A percentile compares a stretch with the other conserved stretches of the same genome.
Conservation (phyloP, 1,140 invertebrate genomes). For the Scaptodrosophila lebanonensis region DNA sequence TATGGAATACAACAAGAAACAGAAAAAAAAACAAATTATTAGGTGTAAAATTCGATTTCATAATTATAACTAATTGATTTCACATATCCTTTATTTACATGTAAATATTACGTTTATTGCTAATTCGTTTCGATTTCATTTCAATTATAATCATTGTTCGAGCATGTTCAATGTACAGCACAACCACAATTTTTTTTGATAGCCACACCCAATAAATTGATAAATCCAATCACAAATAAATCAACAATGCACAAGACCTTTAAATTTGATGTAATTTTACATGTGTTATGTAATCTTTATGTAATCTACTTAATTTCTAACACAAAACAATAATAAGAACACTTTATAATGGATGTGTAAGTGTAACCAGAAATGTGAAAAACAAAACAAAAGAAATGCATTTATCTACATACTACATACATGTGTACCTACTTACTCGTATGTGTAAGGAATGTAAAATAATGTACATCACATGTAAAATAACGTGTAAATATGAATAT, state of each 20-base stretch:
- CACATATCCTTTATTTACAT: conserved; percentile 36
- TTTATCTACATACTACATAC: no score
- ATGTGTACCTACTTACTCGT: no score
- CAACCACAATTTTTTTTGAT: conserved; percentile 26
- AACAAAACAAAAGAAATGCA: conserved; percentile 35
- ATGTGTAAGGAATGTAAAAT: conserved; percentile 55
- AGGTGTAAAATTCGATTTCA: not conserved
- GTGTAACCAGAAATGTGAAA: conserved; percentile 37
- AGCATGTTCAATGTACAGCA: conserved; percentile 66
- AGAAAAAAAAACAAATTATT: conserved; percentile 11
- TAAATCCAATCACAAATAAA: conserved; percentile 16
- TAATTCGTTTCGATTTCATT: conserved; percentile 23
- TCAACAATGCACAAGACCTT: conserved; percentile 44
- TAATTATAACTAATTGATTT: conserved; percentile 35
- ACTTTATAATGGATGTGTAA: conserved; percentile 37
- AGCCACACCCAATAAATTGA: conserved; percentile 9
- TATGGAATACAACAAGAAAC: conserved; percentile 38
- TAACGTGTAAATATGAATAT: conserved; percentile 44
- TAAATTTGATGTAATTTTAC: conserved; percentile 48
- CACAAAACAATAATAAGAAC: conserved; percentile 9
- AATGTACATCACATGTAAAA: conserved; percentile 43
- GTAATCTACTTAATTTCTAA: conserved; percentile 37
- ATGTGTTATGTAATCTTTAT: conserved; percentile 44
- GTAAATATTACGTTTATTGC: conserved; percentile 53
- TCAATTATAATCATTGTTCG: conserved; percentile 37